Percentiles rank a stretch among this genome's conserved stretches.
phyloP scores from a whole-genome alignment of 2,113 vertebrate species.

The Illadopsis cleaveri region DNA sequence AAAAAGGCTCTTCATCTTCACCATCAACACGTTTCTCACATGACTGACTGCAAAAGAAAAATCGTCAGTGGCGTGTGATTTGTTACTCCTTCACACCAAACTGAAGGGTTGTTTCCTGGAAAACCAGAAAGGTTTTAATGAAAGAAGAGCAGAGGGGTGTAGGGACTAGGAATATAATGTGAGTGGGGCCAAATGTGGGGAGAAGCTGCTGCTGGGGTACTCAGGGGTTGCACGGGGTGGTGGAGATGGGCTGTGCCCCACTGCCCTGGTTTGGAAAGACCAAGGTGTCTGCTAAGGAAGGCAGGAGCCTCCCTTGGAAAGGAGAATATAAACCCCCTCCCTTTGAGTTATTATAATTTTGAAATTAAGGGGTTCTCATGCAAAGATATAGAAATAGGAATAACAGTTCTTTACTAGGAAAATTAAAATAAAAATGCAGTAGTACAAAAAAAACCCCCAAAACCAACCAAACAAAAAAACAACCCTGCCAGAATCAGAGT shows the following conservation, averaged over 20 bases:
- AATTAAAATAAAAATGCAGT: not conserved
- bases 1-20: conserved; percentile 18
- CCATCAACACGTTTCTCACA: not conserved
- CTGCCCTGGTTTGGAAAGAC: not conserved
- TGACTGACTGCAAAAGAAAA: conserved; percentile 3
- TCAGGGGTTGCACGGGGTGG: rapidly evolving
- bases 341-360: not conserved
- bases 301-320: not conserved
- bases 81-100: not conserved
- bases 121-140: not conserved
- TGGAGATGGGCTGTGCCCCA: rapidly evolving
- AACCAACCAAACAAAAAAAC: not conserved
- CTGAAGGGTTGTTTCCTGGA: not conserved
- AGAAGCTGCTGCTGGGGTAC: not conserved
- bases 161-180: not conserved
- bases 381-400: too few relatives aligned
- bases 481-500: not conserved
- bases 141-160: not conserved
- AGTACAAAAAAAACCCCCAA: not conserved
- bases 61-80: not conserved
- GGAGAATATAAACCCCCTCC: not conserved
- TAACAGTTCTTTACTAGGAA: not conserved
- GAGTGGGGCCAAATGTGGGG: not conserved
- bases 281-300: not conserved
- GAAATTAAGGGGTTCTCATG: not conserved